Evolutionary conservation across 2,888 invertebrate genomes (phyloP).

Genomic region (Acrobasis suavella): DNA sequence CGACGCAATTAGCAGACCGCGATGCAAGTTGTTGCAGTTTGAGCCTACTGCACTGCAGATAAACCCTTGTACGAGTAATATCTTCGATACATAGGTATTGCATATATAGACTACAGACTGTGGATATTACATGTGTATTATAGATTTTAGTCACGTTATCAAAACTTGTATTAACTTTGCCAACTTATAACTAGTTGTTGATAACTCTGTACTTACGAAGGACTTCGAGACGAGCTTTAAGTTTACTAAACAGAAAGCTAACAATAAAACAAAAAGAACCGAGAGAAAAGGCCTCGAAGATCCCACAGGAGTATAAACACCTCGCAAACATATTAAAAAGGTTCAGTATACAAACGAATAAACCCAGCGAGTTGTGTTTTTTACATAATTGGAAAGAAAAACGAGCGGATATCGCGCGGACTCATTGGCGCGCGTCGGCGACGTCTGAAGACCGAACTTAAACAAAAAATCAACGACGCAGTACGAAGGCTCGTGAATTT

Average conservation of each 20-base stretch:
- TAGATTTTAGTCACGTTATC: conserved; percentile 20
- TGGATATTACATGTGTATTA: neutral
- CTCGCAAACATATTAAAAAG: conserved; percentile 10
- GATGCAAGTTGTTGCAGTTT: conserved; percentile 38
- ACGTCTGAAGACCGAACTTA: conserved; percentile 56
- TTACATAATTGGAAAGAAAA: conserved; percentile 32
- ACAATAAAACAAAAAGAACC: neutral
- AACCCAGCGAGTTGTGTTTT: conserved; percentile 11
- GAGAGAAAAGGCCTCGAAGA: neutral
- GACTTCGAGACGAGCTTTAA: conserved; percentile 3
- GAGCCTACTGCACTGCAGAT: conserved; percentile 22
- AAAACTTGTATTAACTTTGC: conserved; percentile 8
- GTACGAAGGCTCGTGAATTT: conserved; percentile 66
- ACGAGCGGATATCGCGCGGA: conserved; percentile 42
- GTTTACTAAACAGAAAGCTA: neutral
- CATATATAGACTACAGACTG: too few relatives aligned
- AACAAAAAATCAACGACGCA: conserved; percentile 62
- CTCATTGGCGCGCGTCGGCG: conserved; percentile 55
- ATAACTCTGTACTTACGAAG: neutral
- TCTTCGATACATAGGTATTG: too few relatives aligned
- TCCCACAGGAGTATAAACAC: neutral
- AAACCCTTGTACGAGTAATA: too few relatives aligned
- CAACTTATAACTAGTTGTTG: conserved; percentile 10
- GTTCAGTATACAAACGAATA: conserved; percentile 12
- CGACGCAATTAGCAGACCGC: conserved; percentile 42